Conservation (phyloP, 2,797 vertebrate species). For the Macropus fuliginosus region DNA sequence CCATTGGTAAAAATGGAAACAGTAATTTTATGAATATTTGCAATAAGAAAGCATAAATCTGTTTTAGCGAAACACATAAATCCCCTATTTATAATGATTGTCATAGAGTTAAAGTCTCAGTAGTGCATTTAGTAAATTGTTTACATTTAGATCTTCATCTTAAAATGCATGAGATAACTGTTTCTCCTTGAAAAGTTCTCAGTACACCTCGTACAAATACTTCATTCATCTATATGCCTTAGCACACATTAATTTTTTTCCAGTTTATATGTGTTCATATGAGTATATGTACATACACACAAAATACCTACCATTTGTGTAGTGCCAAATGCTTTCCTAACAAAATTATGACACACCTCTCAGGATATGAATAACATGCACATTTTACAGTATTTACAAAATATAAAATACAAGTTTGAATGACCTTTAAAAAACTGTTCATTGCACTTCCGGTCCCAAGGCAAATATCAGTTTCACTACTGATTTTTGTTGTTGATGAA, state of each 20-base stretch:
- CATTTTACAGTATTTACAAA: slow-evolving; percentile 95
- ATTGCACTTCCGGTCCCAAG: slow-evolving; percentile 86
- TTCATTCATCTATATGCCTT: slow-evolving; percentile 85
- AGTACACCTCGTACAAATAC: slow-evolving; percentile 89
- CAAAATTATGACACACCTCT: slow-evolving; percentile 96
- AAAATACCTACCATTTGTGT: slow-evolving; percentile 76
- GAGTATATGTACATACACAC: slow-evolving; percentile 37
- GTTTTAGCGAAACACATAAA: slow-evolving; percentile 78
- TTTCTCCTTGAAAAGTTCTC: slow-evolving; percentile 80
- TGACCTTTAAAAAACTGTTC: slow-evolving; percentile 79
- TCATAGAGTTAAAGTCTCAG: slow-evolving; percentile 82
- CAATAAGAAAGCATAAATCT: slow-evolving; percentile 81
- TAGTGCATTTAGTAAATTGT: slow-evolving; percentile 82
- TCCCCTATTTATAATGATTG: slow-evolving; percentile 75
- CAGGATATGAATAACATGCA: slow-evolving; percentile 95
- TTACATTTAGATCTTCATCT: slow-evolving; percentile 85
- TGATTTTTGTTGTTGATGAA: slow-evolving; percentile 72
- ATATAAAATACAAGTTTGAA: slow-evolving; percentile 87
- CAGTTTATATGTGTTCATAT: slow-evolving; percentile 83
- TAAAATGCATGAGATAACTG: slow-evolving; percentile 75
- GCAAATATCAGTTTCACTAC: slow-evolving; percentile 81
- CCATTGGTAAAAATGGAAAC: slow-evolving; percentile 76
- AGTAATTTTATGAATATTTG: slow-evolving; percentile 77
- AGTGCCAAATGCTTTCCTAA: slow-evolving; percentile 92
- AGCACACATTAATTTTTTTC: slow-evolving; percentile 84